Evolutionary conservation across 2,888 invertebrate genomes (phyloP), one percentile per base, ranked within the genome.

Genomic region (Punctoribates punctum): DNA sequence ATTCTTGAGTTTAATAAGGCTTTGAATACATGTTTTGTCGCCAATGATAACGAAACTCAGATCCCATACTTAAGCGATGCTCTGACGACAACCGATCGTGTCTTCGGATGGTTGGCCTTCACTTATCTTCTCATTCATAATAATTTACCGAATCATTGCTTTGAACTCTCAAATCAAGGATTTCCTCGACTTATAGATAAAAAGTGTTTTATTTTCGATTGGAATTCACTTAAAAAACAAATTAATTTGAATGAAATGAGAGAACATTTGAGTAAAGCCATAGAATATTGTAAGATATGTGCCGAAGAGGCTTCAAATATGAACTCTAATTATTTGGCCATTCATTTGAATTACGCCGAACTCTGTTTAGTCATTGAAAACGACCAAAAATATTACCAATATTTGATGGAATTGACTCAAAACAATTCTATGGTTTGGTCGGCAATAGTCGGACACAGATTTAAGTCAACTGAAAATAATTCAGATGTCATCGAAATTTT

Each of bases 51-150:
- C 9, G 62, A 23, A 27, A 15, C 5, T 62, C 8, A 65, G 5
- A n/a, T 20, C 29, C 34, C 34, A 20, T 13, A 42, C 13, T 54
- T 54, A 8, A 81, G 80, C 20, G 79, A 81, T 80, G 1, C 11
- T 8, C 42, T 79, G 54, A 77, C 70, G 1, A 27, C 65, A 77
- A 79, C 73, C 79, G 81, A 77, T 81, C 76, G 78, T 34, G 80
- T 81, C 74, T 73, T 83, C 3, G 77, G 82, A 42, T 83, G 83
- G 83, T 72, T 83, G 74, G 79, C 79, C 38, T 82, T 81, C 76
- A 81, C 83, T 13, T 80, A 83, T 76, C 78, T 83, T 29, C 73
- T 81, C 67, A 81, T 82, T 74, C 82, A 81, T 79, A 81, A 81
- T 42, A 78, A 80, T 73, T 78, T 83, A 3, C 83, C 83, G 0